phyloP scores from a whole-genome alignment of 2,797 vertebrate species.

The Cyclopterus lumpus region DNA sequence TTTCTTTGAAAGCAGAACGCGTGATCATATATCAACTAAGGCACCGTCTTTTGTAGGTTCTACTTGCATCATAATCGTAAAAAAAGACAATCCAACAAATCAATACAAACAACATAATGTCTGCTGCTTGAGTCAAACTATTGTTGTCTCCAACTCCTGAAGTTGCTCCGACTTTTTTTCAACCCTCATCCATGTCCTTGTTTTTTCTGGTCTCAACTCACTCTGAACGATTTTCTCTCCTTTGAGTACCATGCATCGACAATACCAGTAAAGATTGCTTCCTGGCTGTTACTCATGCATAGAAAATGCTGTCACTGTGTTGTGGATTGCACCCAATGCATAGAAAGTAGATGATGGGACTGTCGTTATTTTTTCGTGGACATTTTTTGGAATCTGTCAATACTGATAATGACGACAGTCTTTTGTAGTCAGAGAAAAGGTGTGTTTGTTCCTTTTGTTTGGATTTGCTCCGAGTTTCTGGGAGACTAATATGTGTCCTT shows the following conservation, averaged over 20 bases:
- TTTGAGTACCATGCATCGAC: conserved; percentile 36
- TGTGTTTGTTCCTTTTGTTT: conserved; percentile 42
- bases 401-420: conserved; percentile 40
- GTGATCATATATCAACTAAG: conserved; percentile 7
- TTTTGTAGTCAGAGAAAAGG: conserved; percentile 47
- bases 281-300: conserved; percentile 72
- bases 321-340: conserved; percentile 65
- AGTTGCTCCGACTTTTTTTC: conserved; percentile 43
- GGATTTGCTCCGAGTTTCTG: conserved; percentile 15
- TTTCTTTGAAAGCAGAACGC: conserved; percentile 9
- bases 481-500: conserved; percentile 17
- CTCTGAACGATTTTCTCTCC: conserved; percentile 44
- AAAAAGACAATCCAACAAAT: conserved; percentile 23
- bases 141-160: conserved; percentile 36
- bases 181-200: conserved; percentile 12
- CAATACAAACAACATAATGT: conserved; percentile 23
- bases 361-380: conserved; percentile 19
- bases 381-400: conserved; percentile 54
- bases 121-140: conserved; percentile 15
- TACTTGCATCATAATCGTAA: conserved; percentile 24
- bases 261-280: conserved; percentile 62
- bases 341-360: conserved; percentile 63
- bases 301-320: conserved; percentile 45
- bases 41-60: conserved; percentile 19
- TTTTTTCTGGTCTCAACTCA: conserved; percentile 34